phyloP scores from a whole-genome alignment of 2,797 vertebrate genomes.

The Apogon talboti region DNA sequence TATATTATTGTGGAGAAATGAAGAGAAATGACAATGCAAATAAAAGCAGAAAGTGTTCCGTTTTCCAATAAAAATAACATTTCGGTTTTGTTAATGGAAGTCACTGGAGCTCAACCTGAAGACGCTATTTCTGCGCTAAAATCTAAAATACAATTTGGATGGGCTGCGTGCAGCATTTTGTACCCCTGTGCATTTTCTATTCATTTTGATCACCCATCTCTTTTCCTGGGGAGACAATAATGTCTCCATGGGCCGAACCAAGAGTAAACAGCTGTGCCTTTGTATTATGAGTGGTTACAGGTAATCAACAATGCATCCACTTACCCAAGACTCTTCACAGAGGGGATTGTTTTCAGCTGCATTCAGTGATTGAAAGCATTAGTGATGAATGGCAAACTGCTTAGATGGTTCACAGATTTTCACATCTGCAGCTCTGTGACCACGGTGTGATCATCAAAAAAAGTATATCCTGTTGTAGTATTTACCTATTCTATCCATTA shows the following conservation, averaged over 20 bases:
- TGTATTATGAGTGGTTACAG: conserved; percentile 82
- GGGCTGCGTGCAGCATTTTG: conserved; percentile 34
- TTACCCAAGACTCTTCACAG: conserved; percentile 80
- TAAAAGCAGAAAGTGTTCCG: conserved; percentile 25
- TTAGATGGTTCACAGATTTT: conserved; percentile 74
- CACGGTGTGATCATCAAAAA: conserved; percentile 26
- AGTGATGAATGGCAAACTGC: conserved; percentile 81
- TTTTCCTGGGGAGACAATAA: conserved; percentile 63
- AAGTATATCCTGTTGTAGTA: conserved; percentile 23
- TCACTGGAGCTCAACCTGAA: conserved; percentile 33
- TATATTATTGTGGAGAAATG: conserved; percentile 12
- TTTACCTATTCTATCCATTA: conserved; percentile 40
- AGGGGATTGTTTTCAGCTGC: conserved; percentile 82
- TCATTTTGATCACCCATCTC: conserved; percentile 64
- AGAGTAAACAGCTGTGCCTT: conserved; percentile 83
- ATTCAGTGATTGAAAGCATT: conserved; percentile 84
- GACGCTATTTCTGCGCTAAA: conserved; percentile 30
- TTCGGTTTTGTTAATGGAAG: conserved; percentile 28
- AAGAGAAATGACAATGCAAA: conserved; percentile 48
- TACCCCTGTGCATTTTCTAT: conserved; percentile 32
- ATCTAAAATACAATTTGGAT: conserved; percentile 41
- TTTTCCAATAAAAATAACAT: conserved; percentile 14
- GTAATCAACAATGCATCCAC: conserved; percentile 86
- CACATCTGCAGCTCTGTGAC: conserved; percentile 55
- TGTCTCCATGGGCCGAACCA: conserved; percentile 64